These are phyloP conservation scores for Spongilla lacustris DNA, from an alignment of 37 sponge, comb jelly and placozoan genomes.

Conservation along the genomic window DNA sequence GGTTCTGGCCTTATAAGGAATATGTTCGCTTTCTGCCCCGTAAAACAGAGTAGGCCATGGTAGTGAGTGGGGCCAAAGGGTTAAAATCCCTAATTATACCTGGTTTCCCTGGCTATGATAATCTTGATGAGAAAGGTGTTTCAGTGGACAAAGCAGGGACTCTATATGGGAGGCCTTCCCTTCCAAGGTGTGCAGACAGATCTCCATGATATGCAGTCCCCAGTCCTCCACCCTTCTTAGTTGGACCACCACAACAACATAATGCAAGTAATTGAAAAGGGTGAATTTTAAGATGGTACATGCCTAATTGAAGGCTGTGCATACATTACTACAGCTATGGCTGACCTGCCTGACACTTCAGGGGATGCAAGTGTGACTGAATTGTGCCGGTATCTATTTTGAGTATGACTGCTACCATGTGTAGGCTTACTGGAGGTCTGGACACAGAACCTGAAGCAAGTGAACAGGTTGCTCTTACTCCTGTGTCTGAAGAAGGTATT, in stretches of 20 bases:
- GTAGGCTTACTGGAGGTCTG: background rate
- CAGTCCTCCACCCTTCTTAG: constrained; percentile 22
- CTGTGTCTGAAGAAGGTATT: background rate
- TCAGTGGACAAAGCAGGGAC: constrained; percentile 41
- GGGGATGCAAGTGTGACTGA: background rate
- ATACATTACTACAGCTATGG: background rate
- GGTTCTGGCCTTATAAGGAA: constrained; percentile 49
- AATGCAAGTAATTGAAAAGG: constrained; percentile 22
- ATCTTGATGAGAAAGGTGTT: constrained; percentile 31
- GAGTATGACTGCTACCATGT: background rate
- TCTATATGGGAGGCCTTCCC: constrained; percentile 72
- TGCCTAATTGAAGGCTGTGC: background rate
- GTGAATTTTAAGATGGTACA: constrained; percentile 35
- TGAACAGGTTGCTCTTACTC: background rate
- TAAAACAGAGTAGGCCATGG: constrained; percentile 66
- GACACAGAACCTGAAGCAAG: background rate
- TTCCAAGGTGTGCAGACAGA: constrained; percentile 55
- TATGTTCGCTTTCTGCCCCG: constrained; percentile 68
- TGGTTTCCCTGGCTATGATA: background rate
- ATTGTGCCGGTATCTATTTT: background rate
- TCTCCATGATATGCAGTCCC: constrained; percentile 48
- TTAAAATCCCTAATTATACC: constrained; percentile 20
- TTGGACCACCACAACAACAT: constrained; percentile 42
- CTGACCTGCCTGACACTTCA: background rate
- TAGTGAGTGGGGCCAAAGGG: constrained; percentile 61